Percentiles rank a stretch among this genome's conserved stretches.
Evolutionary conservation across 2,888 invertebrate species (phyloP).

Genomic region (Laothoe populi): DNA sequence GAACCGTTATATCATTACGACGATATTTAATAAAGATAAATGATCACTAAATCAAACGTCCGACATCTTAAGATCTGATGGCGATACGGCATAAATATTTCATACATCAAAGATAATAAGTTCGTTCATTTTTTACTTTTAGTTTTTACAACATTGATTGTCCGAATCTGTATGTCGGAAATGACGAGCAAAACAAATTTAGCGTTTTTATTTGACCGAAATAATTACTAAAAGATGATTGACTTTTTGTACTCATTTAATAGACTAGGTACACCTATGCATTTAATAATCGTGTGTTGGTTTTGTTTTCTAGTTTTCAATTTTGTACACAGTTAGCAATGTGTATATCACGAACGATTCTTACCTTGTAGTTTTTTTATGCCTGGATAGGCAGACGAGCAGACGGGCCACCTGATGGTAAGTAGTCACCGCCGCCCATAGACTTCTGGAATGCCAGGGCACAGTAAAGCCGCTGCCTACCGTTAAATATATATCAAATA

Average conservation of each 20-base stretch:
- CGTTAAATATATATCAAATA: too few species aligned
- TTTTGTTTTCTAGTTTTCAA: too few species aligned
- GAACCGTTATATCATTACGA: not conserved
- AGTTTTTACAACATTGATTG: not conserved
- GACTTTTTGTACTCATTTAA: not conserved
- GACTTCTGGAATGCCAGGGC: too few species aligned
- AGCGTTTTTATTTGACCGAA: not conserved
- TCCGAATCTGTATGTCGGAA: not conserved
- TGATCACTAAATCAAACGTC: not conserved
- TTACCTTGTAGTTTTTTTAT: too few species aligned
- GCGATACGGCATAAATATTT: not conserved
- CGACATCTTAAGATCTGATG: not conserved
- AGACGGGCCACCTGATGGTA: too few species aligned
- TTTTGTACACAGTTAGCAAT: too few species aligned
- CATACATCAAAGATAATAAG: not conserved
- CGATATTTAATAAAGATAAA: not conserved
- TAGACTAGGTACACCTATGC: not conserved
- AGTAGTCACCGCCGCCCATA: too few species aligned
- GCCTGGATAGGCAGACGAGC: too few species aligned
- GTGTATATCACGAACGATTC: too few species aligned
- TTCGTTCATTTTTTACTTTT: not conserved
- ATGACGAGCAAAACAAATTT: too few species aligned
- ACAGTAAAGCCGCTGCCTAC: too few species aligned
- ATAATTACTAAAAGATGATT: not conserved
- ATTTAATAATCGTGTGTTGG: too few species aligned